Evolutionary conservation across 2,888 invertebrate species (phyloP), one percentile per base, ranked within the genome.

Genomic region (Branchipolynoe longqiensis): DNA sequence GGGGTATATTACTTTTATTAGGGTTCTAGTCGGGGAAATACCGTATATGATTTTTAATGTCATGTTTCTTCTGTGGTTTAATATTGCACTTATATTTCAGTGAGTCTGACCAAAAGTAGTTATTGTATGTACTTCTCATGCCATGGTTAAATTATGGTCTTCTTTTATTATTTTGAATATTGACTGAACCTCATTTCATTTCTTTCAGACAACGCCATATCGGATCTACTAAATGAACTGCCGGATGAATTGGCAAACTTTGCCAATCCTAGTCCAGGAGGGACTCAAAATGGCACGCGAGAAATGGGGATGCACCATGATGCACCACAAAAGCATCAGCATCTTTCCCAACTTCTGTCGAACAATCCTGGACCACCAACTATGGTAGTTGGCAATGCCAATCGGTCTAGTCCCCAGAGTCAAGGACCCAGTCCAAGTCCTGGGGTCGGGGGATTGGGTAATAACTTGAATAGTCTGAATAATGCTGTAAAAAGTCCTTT

Each of bases 291-390:
- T 89, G 90, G 91, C 78, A 88, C 90, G 6, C 88, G 85, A 86
- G 91, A 91, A 86, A 78, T 89, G 82, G 89, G 89, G 89, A 58
- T 82, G 86, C 86, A 85, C 62, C 90, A 89, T 64, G 91, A 92
- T 85, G 88, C 90, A 62, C 87, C 90, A 83, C 91, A 91, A 85
- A 89, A 90, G 84, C 90, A 91, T 73, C 90, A 91, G 82, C 91
- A 91, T 86, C 87, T 92, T 64, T 90, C 91, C 28, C 91, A 92
- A 86, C 89, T 92, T 25, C 87, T 92, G 36, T 64, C 59, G 25
- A 64, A 82, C 95, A 95, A 95, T 93, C 95, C 96, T 96, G 88
- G 86, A 88, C 87, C 85, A 89, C 86, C 86, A 90, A 87, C 87
- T 85, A 88, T 88, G 81, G 64, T n/a, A n/a, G n/a, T n/a, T n/a